These are phyloP conservation scores for Tipula vernalis DNA, from an alignment of 2,888 invertebrate genomes.

Conservation along the genomic window DNA sequence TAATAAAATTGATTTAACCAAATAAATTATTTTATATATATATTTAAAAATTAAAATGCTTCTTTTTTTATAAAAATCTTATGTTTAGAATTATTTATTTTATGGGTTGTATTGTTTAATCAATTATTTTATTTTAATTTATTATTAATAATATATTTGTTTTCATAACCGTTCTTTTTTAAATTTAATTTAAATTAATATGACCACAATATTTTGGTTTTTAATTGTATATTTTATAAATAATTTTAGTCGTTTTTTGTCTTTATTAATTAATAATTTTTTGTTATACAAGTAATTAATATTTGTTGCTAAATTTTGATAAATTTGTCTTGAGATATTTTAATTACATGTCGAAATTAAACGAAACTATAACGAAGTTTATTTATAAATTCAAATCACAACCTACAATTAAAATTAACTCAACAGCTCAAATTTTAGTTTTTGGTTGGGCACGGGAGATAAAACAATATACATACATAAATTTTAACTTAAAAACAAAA, in stretches of 20 bases:
- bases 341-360: background rate
- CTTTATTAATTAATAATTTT: background rate
- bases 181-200: background rate
- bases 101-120: background rate
- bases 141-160: background rate
- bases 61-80: background rate
- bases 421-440: background rate
- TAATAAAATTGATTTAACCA: background rate
- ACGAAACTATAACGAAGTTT: background rate
- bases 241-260: background rate
- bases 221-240: background rate
- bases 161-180: background rate
- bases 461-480: background rate
- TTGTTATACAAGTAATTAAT: background rate
- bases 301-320: background rate
- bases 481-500: background rate
- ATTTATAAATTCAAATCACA: background rate
- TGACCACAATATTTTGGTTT: background rate
- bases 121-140: background rate
- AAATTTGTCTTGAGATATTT: background rate
- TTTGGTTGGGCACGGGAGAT: background rate
- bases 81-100: background rate
- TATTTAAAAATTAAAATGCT: background rate
- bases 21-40: background rate
- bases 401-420: background rate